Evolutionary conservation across 2,888 invertebrate species (phyloP), one percentile per base, ranked within the genome.

Genomic region (Caenorhabditis zanzibari): DNA sequence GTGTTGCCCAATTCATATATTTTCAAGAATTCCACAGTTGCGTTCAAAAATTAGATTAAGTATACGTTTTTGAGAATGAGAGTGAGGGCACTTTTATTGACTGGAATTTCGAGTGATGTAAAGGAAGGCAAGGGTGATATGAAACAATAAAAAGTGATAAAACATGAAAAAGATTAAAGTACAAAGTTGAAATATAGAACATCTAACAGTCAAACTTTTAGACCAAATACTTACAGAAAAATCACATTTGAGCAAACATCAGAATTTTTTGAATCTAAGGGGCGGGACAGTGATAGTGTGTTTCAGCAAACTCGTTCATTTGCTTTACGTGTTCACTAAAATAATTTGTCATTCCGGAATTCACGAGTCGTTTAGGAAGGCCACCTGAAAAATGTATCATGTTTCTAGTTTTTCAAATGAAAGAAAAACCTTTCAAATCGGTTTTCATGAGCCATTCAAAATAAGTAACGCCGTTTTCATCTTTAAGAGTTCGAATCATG

Each of bases 361-460:
- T 77, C 6, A 87, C 82, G 1, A 87, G 82, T 38, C 87, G 74
- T 22, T 79, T 80, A 1, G 87, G 87, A 14, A 87, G 69, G 19
- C 85, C 87, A 16, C 87, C 87, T 75, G 63, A 26, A 52, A 82
- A 56, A 64, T 26, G 7, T 52, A 3, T 19, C 3, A 24, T 6
- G 7, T 26, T 26, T 12, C 10, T 3, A 54, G 22, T 54, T 22
- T 44, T 52, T 49, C 41, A n/a, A 35, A 14, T 19, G 5, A 35
- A 41, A 41, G 28, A 16, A 38, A 7, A 9, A 80, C 83, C 84
- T 81, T 76, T 84, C 56, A 84, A 73, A 76, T 87, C 87, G 0
- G 87, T 87, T 58, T 86, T 85, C 87, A 87, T 87, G 1, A 87
- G 71, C 87, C 87, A 87, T 58, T 87, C 87, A 22, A 87, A 82